Evolutionary conservation across 2,113 vertebrate genomes (phyloP).

Genomic region (Amblyornis subalaris): DNA sequence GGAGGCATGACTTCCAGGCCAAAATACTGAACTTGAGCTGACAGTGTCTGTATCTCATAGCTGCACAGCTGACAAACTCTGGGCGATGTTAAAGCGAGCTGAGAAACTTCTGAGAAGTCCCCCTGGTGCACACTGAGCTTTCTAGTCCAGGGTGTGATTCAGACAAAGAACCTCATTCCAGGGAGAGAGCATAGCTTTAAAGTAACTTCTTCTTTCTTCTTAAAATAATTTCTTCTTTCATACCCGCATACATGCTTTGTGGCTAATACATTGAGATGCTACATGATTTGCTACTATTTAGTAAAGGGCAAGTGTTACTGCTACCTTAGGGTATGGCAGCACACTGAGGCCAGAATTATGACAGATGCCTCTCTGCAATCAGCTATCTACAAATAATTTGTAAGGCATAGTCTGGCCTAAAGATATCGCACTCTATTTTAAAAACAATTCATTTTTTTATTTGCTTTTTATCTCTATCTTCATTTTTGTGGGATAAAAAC

Average conservation of each 20-base stretch:
- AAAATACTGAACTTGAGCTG: neutral
- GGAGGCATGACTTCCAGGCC: neutral
- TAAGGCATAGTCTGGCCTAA: neutral
- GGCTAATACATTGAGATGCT: neutral
- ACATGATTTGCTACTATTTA: neutral
- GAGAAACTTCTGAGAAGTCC: neutral
- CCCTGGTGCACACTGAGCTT: neutral
- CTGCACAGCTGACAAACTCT: neutral
- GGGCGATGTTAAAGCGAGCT: neutral
- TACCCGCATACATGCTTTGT: neutral
- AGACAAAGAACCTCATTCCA: neutral
- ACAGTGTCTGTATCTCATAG: neutral
- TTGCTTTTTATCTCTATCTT: neutral
- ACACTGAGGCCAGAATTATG: neutral
- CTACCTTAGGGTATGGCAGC: neutral
- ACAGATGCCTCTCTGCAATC: neutral
- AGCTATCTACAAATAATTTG: neutral
- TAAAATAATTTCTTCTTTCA: neutral
- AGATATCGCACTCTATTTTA: neutral
- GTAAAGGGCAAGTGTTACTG: neutral
- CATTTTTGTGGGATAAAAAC: neutral
- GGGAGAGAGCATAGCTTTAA: neutral
- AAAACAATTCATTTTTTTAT: conserved; percentile 9
- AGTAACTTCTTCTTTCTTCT: neutral
- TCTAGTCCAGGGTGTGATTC: neutral